Base-by-base conservation (phyloP, 2,797 vertebrate genomes). In the Falco columbarius region DNA sequence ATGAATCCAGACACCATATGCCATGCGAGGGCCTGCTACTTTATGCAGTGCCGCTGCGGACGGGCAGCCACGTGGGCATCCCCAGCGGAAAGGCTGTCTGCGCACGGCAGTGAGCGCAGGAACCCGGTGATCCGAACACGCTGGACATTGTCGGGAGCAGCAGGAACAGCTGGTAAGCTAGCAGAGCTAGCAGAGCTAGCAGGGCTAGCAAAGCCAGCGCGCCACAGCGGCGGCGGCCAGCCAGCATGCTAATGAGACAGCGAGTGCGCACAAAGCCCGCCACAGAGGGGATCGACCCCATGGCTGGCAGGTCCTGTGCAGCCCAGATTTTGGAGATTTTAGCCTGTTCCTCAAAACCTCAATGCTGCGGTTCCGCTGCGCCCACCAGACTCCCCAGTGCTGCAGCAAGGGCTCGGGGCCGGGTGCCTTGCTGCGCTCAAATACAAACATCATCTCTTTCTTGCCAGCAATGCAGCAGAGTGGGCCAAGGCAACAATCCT, bases 1-100 rank as follows among this genome's bases (percentile, higher is more conserved):
- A 99, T 98, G 98, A 99, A 99, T 99, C 99, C 99, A 99, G 99
- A 99, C 99, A 98, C 99, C 99, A 99, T 99, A 99, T 99, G 99
- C 99, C 99, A 99, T 99, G 98, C 99, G 99, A 98, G 98, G 98
- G 98, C 98, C 98, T 97, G 98, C 98, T 98, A 99, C 98, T 98
- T 98, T 98, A 98, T 98, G 98, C 98, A 97, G 98, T 98, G 99
- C 98, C 95, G 97, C 97, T 47, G 97, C 98, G 99, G 98, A 98
- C 98, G 99, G 98, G 98, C 98, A 98, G 98, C 98, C 98, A 98
- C 98, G 98, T 98, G 98, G 98, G 97, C 98, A 98, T 98, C 98
- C 99, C 98, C 98, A 99, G 98, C 92, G 98, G 98, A 98, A 98
- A 98, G 98, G 97, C 98, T 97, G 98, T 98, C 98, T 98, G 98